Evolutionary conservation across 2,888 invertebrate genomes (phyloP).

Genomic region (Pollenia griseotomentosa): DNA sequence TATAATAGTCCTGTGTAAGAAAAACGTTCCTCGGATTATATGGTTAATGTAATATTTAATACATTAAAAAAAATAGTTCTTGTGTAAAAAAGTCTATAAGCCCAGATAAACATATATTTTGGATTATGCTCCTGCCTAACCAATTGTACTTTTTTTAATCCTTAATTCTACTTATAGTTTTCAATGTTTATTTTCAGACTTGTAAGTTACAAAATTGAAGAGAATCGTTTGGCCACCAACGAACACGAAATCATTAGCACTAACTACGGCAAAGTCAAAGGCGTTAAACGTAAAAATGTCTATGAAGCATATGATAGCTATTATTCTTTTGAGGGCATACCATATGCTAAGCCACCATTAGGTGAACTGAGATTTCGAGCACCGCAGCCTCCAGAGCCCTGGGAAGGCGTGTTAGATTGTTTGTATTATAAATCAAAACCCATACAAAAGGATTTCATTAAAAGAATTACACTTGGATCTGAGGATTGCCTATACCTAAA

Average conservation of each 20-base stretch:
- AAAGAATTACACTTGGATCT: slow-evolving; percentile 81
- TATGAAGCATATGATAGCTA: slow-evolving; percentile 77
- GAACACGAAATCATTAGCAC: slow-evolving; percentile 78
- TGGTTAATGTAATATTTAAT: too few species aligned
- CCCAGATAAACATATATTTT: too few species aligned
- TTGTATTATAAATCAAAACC: slow-evolving; percentile 80
- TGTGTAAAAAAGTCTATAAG: too few species aligned
- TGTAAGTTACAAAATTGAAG: slow-evolving; percentile 78
- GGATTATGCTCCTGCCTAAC: too few species aligned
- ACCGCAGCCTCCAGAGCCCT: slow-evolving; percentile 83
- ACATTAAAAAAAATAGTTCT: too few species aligned
- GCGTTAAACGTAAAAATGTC: slow-evolving; percentile 75
- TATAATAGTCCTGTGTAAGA: too few species aligned
- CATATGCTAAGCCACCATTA: slow-evolving; percentile 82
- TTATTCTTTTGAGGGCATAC: slow-evolving; percentile 82
- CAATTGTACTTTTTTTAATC: too few species aligned
- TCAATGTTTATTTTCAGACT: slow-evolving; percentile 72
- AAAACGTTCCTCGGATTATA: too few species aligned
- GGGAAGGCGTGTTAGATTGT: slow-evolving; percentile 84
- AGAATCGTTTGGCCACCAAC: slow-evolving; percentile 78
- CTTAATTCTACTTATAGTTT: background rate
- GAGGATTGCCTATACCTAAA: slow-evolving; percentile 86
- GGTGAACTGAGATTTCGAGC: slow-evolving; percentile 82
- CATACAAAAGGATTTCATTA: slow-evolving; percentile 80
- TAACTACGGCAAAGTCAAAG: slow-evolving; percentile 79